phyloP scores from a whole-genome alignment of 1,140 invertebrate species.

The Drosophila miranda region DNA sequence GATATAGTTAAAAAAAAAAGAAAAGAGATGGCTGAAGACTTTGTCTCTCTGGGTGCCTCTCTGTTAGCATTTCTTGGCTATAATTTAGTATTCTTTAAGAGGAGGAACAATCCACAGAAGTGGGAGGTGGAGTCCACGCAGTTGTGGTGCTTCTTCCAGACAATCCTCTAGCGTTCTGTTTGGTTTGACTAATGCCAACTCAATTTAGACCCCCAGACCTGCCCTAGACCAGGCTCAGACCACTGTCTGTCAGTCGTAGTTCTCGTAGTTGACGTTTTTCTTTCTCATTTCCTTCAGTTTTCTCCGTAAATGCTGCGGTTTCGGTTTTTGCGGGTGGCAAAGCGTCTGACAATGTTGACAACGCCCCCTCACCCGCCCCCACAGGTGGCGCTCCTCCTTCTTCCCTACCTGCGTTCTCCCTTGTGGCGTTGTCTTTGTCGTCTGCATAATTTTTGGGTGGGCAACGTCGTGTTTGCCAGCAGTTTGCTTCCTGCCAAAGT shows the following conservation, averaged over 20 bases:
- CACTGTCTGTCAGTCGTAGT: constrained; percentile 6
- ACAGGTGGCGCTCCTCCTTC: not conserved
- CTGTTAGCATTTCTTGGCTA: constrained; percentile 14
- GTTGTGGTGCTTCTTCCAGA: constrained; percentile 44
- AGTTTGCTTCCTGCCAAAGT: constrained; percentile 27
- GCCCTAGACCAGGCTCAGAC: not conserved
- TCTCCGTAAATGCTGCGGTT: constrained; percentile 10
- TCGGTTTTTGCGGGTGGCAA: not conserved
- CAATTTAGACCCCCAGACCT: constrained; percentile 18
- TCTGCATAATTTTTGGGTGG: constrained; percentile 31
- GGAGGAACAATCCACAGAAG: not conserved
- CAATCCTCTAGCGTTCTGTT: constrained; percentile 22
- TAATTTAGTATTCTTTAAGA: constrained; percentile 7
- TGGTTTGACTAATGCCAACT: constrained; percentile 49
- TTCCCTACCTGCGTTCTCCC: no score
- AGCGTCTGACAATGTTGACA: constrained; percentile 25
- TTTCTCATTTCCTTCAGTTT: constrained; percentile 2
- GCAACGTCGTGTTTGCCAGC: constrained; percentile 9
- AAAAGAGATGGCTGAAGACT: constrained; percentile 1
- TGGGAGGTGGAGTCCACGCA: not conserved
- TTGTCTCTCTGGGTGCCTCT: no score
- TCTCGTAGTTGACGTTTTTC: constrained; percentile 11
- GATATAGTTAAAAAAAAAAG: constrained; percentile 19
- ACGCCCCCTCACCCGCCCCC: constrained; percentile 24
- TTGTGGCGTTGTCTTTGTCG: constrained; percentile 18